A percentile compares a stretch with the other conserved stretches of the same genome.
Conservation (phyloP, 2,797 vertebrate species). For the Lepidocolaptes lacrymiger region DNA sequence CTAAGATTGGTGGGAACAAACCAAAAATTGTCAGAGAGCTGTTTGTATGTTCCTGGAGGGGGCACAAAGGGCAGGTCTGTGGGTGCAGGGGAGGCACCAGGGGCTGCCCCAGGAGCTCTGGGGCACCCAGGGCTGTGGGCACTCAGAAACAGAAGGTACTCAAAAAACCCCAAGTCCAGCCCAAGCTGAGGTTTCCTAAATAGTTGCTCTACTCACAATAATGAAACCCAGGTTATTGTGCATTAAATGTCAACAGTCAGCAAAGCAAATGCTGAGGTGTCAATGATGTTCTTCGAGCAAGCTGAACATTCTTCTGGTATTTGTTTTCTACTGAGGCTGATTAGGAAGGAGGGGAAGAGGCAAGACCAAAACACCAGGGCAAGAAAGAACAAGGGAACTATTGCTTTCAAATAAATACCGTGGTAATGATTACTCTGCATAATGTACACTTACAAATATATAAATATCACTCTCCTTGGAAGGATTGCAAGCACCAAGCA, state of each 20-base stretch:
- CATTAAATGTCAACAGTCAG: background rate
- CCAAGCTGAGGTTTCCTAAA: background rate
- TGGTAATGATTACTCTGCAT: slow-evolving; percentile 44
- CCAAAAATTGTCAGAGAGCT: background rate
- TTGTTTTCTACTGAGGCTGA: slow-evolving; percentile 29
- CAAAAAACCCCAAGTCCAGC: background rate
- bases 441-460: slow-evolving; percentile 65
- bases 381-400: slow-evolving; percentile 11
- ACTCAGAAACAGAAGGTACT: background rate
- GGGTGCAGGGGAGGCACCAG: background rate
- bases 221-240: background rate
- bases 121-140: background rate
- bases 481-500: slow-evolving; percentile 34
- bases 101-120: background rate
- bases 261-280: slow-evolving; percentile 25
- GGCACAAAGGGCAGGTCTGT: background rate
- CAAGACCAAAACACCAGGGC: slow-evolving; percentile 15
- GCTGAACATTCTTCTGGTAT: background rate
- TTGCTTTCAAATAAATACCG: slow-evolving; percentile 66
- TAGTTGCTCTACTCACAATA: background rate
- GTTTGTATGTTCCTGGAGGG: background rate
- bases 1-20: slow-evolving; percentile 5
- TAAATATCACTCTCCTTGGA: slow-evolving; percentile 53
- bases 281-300: background rate
- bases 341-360: background rate